A percentile compares a stretch with the other conserved stretches of the same genome.
Evolutionary conservation across 1,140 invertebrate species (phyloP).

Genomic region (Drosophila sturtevanti): DNA sequence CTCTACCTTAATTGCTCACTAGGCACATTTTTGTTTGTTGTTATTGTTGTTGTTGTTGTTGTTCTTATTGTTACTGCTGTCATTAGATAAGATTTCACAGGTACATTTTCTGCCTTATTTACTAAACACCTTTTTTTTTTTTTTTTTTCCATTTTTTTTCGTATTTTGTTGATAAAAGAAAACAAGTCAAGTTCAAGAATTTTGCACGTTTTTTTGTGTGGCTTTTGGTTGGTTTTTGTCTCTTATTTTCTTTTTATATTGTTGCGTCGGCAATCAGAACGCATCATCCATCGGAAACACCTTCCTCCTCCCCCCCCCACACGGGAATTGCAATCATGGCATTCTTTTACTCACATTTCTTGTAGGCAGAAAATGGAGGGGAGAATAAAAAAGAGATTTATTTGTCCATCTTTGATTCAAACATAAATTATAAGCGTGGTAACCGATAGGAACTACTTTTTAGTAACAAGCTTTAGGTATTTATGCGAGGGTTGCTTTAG

Average conservation of each 20-base stretch:
- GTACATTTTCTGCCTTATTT: slow-evolving; percentile 42
- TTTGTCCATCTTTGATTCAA: slow-evolving; percentile 68
- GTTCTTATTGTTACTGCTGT: slow-evolving; percentile 6
- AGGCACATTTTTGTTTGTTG: slow-evolving; percentile 13
- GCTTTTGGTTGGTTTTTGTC: slow-evolving; percentile 20
- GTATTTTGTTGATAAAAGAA: slow-evolving; percentile 18
- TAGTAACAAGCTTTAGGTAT: not conserved
- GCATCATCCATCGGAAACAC: slow-evolving; percentile 9
- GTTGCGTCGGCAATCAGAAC: slow-evolving; percentile 4
- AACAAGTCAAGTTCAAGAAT: slow-evolving; percentile 40
- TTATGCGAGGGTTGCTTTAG: not conserved
- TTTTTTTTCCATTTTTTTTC: too few species aligned
- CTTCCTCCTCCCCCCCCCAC: not conserved
- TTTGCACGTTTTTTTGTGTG: slow-evolving; percentile 41
- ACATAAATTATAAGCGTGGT: slow-evolving; percentile 63
- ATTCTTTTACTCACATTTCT: not conserved
- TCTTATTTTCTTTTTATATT: not conserved
- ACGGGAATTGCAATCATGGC: not conserved
- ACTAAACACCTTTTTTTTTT: slow-evolving; percentile 19
- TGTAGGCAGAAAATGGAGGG: slow-evolving; percentile 14
- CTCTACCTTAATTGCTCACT: slow-evolving; percentile 37
- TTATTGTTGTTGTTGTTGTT: slow-evolving; percentile 15
- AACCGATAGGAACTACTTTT: slow-evolving; percentile 31
- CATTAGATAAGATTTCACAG: slow-evolving; percentile 49
- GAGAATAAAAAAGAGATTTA: slow-evolving; percentile 68